These are phyloP conservation scores for Ellobium chinense DNA, from an alignment of 2,888 invertebrate genomes.

Conservation along the genomic window DNA sequence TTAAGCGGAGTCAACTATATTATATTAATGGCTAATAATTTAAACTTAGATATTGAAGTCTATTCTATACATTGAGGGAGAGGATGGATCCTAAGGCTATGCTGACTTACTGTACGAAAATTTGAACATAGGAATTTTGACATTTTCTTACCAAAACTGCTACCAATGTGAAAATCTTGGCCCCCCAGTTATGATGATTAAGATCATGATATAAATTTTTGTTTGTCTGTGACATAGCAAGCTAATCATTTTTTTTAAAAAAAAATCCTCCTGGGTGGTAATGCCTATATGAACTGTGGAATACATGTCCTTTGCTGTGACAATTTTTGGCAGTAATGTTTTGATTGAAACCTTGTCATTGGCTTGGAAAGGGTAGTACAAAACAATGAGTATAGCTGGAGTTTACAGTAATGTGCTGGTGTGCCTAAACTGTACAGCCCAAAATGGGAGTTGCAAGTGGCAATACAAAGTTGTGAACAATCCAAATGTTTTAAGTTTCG, in stretches of 20 bases:
- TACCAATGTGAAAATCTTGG: constrained; percentile 54
- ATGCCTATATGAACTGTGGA: constrained; percentile 7
- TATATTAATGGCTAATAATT: no score
- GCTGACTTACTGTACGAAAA: constrained; percentile 52
- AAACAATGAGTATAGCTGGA: neutral
- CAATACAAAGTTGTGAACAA: no score
- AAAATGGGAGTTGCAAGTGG: no score
- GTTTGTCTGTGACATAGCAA: neutral
- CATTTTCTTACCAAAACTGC: constrained; percentile 57
- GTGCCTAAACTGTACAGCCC: no score
- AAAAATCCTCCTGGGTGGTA: neutral
- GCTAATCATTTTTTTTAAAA: neutral
- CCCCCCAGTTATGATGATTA: constrained; percentile 25
- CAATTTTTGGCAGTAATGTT: constrained; percentile 13
- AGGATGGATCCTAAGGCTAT: constrained; percentile 82
- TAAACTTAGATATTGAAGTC: no score
- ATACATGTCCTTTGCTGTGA: constrained; percentile 9
- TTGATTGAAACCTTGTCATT: constrained; percentile 16
- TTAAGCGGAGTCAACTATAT: no score
- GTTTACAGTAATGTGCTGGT: no score
- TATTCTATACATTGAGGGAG: constrained; percentile 96
- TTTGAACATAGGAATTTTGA: constrained; percentile 47
- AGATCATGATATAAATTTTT: constrained; percentile 10
- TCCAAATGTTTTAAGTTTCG: no score
- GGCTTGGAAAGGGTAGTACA: constrained; percentile 13